Evolutionary conservation across 2,797 vertebrate species (phyloP).

Genomic region (Sylvilagus floridanus): DNA sequence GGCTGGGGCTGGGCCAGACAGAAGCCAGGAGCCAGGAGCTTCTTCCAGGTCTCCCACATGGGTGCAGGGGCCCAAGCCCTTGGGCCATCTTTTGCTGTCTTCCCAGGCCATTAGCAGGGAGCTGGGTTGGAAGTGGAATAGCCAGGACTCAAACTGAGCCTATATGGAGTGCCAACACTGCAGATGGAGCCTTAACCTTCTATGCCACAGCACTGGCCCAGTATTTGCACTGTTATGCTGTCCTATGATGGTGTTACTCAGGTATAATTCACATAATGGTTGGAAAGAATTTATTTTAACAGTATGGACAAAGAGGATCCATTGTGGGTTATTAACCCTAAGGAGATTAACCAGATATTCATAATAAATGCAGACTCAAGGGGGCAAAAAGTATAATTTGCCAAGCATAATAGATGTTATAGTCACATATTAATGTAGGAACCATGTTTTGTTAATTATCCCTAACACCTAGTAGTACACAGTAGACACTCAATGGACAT

Average conservation of each 20-base stretch:
- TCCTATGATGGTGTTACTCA: background rate
- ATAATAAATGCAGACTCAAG: background rate
- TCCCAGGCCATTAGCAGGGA: too few species aligned
- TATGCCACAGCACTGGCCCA: too few species aligned
- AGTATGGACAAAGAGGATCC: background rate
- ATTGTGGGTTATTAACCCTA: background rate
- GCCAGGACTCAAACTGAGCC: too few species aligned
- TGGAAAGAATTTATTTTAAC: background rate
- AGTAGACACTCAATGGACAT: background rate
- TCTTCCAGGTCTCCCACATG: too few species aligned
- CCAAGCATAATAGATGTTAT: background rate
- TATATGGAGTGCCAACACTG: too few species aligned
- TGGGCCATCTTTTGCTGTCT: too few species aligned
- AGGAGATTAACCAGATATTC: background rate
- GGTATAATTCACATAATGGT: background rate
- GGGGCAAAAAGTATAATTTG: background rate
- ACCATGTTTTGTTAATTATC: background rate
- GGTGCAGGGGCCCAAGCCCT: too few species aligned
- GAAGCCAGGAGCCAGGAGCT: too few species aligned
- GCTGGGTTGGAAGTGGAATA: too few species aligned
- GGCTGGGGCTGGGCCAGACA: too few species aligned
- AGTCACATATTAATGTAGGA: background rate
- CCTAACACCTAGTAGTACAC: background rate
- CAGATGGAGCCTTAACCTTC: too few species aligned
- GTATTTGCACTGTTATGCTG: background rate